phyloP scores from a whole-genome alignment of 2,888 invertebrate genomes.

The Laspeyria flexula region DNA sequence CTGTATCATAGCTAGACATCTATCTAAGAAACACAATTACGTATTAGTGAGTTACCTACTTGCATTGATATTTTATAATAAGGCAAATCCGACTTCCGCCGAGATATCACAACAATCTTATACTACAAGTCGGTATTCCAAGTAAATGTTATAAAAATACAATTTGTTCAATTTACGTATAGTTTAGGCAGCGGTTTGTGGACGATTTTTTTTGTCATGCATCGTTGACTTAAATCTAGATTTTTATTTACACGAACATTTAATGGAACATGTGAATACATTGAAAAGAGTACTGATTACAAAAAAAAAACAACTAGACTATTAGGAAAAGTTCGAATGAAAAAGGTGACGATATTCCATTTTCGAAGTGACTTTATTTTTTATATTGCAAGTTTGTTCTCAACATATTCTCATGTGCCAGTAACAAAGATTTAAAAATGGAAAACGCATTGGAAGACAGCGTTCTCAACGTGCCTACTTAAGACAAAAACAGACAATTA shows the following conservation, averaged over 20 bases:
- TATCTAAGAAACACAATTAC: slow-evolving; percentile 41
- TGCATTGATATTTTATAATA: slow-evolving; percentile 62
- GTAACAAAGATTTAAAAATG: slow-evolving; percentile 47
- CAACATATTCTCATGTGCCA: slow-evolving; percentile 20
- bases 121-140: slow-evolving; percentile 53
- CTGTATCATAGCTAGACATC: slow-evolving; percentile 1
- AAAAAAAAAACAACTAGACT: background rate
- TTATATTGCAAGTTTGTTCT: slow-evolving; percentile 11
- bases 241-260: slow-evolving; percentile 62
- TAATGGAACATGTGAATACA: slow-evolving; percentile 34
- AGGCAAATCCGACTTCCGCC: slow-evolving; percentile 62
- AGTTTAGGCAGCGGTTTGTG: slow-evolving; percentile 59
- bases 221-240: slow-evolving; percentile 63
- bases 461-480: slow-evolving; percentile 68
- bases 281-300: background rate
- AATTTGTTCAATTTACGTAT: slow-evolving; percentile 75
- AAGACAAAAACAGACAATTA: slow-evolving; percentile 69
- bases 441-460: slow-evolving; percentile 81
- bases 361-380: slow-evolving; percentile 5
- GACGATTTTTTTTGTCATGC: slow-evolving; percentile 77
- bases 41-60: slow-evolving; percentile 43
- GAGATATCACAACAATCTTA: slow-evolving; percentile 72
- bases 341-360: background rate
- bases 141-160: slow-evolving; percentile 56
- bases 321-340: background rate